phyloP scores from a whole-genome alignment of 2,888 invertebrate genomes.

The Lasius platythorax region DNA sequence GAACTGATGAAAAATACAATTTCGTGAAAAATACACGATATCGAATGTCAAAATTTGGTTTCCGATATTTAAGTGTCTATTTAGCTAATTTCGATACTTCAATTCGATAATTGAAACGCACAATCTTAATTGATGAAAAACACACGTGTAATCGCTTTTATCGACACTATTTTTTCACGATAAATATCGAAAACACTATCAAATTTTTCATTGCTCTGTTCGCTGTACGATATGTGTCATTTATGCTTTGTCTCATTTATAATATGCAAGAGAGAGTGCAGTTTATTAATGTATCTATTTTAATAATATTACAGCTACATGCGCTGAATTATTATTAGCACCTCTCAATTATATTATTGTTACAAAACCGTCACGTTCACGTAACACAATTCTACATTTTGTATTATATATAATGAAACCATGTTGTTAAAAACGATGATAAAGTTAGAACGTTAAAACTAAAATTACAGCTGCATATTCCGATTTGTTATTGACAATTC shows the following conservation, averaged over 20 bases:
- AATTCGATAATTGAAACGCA: background rate
- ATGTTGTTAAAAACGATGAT: background rate
- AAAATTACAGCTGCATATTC: background rate
- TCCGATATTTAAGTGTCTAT: background rate
- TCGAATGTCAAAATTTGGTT: background rate
- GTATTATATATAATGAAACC: background rate
- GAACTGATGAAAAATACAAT: slow-evolving; percentile 3
- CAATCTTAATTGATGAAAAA: background rate
- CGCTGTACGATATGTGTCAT: background rate
- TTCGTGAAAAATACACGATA: background rate
- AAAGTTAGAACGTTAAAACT: background rate
- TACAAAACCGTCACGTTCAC: background rate
- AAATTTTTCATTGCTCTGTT: background rate
- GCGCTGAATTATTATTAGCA: background rate
- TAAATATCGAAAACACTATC: slow-evolving; percentile 1
- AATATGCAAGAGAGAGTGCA: background rate
- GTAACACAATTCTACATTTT: too few relatives aligned
- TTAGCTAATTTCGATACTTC: background rate
- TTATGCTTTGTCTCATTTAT: background rate
- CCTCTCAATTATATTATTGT: background rate
- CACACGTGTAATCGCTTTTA: too few relatives aligned
- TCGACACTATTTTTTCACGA: background rate
- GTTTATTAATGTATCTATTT: background rate
- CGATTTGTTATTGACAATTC: background rate
- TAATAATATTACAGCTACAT: background rate